phyloP scores from a whole-genome alignment of 2,888 invertebrate species.

The Pterostichus madidus region DNA sequence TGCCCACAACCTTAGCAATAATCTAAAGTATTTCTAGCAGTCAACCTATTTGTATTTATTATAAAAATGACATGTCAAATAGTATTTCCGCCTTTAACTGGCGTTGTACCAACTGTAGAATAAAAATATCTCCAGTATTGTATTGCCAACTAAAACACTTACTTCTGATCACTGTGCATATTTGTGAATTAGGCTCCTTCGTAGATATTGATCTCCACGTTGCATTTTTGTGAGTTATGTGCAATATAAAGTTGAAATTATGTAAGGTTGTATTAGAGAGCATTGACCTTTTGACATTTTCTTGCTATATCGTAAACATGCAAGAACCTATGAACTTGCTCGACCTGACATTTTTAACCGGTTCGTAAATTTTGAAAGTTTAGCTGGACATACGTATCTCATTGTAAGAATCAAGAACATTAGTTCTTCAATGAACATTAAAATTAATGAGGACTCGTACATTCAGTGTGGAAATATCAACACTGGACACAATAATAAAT shows the following conservation, averaged over 20 bases:
- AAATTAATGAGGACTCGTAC: slow-evolving; percentile 22
- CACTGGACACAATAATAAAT: not conserved
- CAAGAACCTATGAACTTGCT: slow-evolving; percentile 26
- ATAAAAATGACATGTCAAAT: too few relatives aligned
- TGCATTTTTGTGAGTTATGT: slow-evolving; percentile 17
- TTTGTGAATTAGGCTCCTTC: not conserved
- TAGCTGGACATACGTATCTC: slow-evolving; percentile 41
- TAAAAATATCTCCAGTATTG: too few relatives aligned
- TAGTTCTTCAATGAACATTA: slow-evolving; percentile 17
- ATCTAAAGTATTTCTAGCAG: too few relatives aligned
- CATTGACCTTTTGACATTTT: slow-evolving; percentile 60
- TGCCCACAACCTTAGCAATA: too few relatives aligned
- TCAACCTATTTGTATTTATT: too few relatives aligned
- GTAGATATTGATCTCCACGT: not conserved
- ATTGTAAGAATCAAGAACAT: slow-evolving; percentile 6
- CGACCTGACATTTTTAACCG: slow-evolving; percentile 61
- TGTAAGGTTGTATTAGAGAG: slow-evolving; percentile 32
- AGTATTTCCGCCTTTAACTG: too few relatives aligned
- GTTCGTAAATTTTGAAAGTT: slow-evolving; percentile 59
- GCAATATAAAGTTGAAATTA: slow-evolving; percentile 23
- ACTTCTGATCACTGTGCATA: too few relatives aligned
- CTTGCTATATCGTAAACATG: slow-evolving; percentile 55
- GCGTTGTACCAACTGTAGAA: too few relatives aligned
- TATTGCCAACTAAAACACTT: too few relatives aligned
- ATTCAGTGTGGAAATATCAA: not conserved